Conservation (phyloP, 1,140 invertebrate species). For the Zaprionus taronus region DNA sequence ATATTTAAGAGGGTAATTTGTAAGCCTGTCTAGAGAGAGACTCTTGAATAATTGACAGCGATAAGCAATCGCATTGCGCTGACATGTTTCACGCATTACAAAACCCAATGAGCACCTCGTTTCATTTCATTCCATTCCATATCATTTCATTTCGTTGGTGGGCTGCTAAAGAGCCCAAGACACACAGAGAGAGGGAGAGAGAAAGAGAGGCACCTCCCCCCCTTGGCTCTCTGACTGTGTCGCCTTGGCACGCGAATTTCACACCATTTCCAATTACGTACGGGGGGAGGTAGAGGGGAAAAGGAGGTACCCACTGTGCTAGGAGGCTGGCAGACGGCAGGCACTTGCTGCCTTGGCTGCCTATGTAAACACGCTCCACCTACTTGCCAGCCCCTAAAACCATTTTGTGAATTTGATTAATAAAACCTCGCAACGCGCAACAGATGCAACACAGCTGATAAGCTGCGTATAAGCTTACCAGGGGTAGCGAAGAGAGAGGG, state of each 20-base stretch:
- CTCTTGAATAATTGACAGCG: constrained; percentile 77
- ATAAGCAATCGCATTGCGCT: constrained; percentile 81
- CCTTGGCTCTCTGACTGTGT: constrained; percentile 9
- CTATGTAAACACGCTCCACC: constrained; percentile 81
- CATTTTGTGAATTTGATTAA: constrained; percentile 84
- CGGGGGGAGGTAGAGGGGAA: background rate
- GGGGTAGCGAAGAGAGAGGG: background rate
- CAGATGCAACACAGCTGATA: constrained; percentile 74
- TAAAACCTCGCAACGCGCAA: constrained; percentile 77
- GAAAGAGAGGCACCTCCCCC: constrained; percentile 12
- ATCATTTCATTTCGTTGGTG: constrained; percentile 34
- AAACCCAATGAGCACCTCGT: constrained; percentile 51
- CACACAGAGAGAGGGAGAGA: constrained; percentile 11
- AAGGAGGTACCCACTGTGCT: constrained; percentile 12
- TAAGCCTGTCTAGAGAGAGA: constrained; percentile 55
- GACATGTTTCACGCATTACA: constrained; percentile 82
- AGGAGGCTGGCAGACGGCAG: constrained; percentile 48
- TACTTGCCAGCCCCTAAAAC: constrained; percentile 79
- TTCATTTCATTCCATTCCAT: constrained; percentile 18
- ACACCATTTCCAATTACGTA: constrained; percentile 79
- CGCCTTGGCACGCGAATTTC: constrained; percentile 75
- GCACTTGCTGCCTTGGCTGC: constrained; percentile 54
- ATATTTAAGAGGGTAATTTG: constrained; percentile 80
- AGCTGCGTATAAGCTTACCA: constrained; percentile 54
- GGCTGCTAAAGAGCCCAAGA: constrained; percentile 2